Percentiles rank a stretch among this genome's conserved stretches.
These are phyloP conservation scores for Leuctra nigra DNA, from an alignment of 2,888 invertebrate genomes.

Conservation along the genomic window DNA sequence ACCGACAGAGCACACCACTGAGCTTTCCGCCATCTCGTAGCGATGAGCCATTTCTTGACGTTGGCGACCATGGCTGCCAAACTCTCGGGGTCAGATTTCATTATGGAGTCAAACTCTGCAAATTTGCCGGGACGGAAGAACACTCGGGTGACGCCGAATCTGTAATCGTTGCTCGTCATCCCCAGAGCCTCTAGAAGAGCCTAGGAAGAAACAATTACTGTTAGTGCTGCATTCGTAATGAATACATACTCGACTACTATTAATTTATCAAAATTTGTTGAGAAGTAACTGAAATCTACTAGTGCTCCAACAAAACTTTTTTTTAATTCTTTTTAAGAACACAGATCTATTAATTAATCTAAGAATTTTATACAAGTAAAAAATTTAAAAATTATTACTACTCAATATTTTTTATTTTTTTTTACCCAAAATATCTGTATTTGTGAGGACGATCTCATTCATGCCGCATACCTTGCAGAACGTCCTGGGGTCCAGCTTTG, in stretches of 20 bases:
- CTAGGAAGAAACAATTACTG: slow-evolving; percentile 47
- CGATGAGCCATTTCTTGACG: slow-evolving; percentile 87
- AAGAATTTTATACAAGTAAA: not conserved
- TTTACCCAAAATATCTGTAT: too few relatives aligned
- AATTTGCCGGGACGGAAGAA: slow-evolving; percentile 99
- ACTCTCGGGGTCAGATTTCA: slow-evolving; percentile 94
- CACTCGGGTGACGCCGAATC: slow-evolving; percentile 93
- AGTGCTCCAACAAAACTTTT: too few relatives aligned
- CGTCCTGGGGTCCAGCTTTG: slow-evolving; percentile 70
- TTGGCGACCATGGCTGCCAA: slow-evolving; percentile 74
- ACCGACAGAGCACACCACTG: slow-evolving; percentile 89
- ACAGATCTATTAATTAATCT: too few relatives aligned
- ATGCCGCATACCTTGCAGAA: slow-evolving; percentile 97
- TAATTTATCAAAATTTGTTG: too few relatives aligned
- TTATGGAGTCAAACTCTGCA: slow-evolving; percentile 93
- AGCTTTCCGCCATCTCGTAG: slow-evolving; percentile 87
- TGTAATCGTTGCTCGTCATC: slow-evolving; percentile 86
- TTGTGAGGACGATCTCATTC: too few relatives aligned
- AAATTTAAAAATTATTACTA: not conserved
- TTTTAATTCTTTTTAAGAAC: too few relatives aligned
- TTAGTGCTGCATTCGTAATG: too few relatives aligned
- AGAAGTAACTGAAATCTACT: too few relatives aligned
- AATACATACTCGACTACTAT: too few relatives aligned
- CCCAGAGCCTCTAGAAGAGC: slow-evolving; percentile 92
- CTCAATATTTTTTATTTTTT: too few relatives aligned